Base-by-base conservation (phyloP, 2,797 vertebrate species). In the Thaleichthys pacificus region DNA sequence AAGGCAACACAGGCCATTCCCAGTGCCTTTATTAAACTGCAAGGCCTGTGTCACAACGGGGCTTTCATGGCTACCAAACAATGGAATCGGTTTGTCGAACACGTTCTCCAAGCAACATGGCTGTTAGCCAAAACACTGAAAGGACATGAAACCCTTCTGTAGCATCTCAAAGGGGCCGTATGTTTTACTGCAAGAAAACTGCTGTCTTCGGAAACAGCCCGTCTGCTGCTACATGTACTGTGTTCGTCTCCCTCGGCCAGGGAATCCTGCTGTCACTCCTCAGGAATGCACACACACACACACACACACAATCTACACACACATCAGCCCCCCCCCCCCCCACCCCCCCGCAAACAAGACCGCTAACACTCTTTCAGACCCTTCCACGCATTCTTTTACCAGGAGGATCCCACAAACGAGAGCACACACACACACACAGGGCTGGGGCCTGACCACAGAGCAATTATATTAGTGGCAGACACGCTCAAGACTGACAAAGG, bases 251-350 rank as follows among this genome's bases (percentile, higher is more conserved):
- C 81, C 77, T 76, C 75, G 70, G 77, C 75, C 73, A 82, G 80
- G 80, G 85, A 89, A 87, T 85, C 80, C 86, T 89, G 82, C 74
- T 74, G 84, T 91, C 91, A 91, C 78, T 83, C 79, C 82, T 84
- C 54, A 88, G 85, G 89, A 91, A 91, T 90, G 89, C 84, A 76
- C 70, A 19, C 67, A 57, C 54, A n/a, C 84, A 76, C 70, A 19
- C 67, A 57, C 54, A n/a, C 28, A 47, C 24, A 47, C 63, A 21
- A 69, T 66, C 61, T 32, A 42, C 66, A 56, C 68, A 49, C 35
- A 58, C 60, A 69, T 24, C 26, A 63, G 8, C 60, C 57, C 77
- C 7, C 54, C 2, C 64, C 63, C 38, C 8, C 60, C 57, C 77
- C 7, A 49, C 2, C 64, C 63, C 38, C 8, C 38, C 8, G 2